Conservation (phyloP, 2,113 vertebrate genomes). For the Scomber japonicus region DNA sequence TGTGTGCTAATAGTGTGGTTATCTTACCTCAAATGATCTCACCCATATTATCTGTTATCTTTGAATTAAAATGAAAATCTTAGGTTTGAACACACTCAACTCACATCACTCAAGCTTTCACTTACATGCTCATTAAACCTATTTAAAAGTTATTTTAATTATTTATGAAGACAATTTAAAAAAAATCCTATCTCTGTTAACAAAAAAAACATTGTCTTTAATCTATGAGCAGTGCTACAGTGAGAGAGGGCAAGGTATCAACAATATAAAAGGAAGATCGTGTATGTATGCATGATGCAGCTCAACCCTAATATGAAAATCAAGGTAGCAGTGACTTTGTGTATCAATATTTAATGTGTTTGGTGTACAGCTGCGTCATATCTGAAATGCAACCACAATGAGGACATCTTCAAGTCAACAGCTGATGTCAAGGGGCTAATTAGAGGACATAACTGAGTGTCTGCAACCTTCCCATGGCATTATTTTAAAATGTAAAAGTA, state of each 20-base stretch:
- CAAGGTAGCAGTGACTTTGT: slow-evolving; percentile 20
- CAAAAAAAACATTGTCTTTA: not conserved
- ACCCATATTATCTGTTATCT: not conserved
- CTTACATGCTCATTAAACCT: not conserved
- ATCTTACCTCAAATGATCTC: not conserved
- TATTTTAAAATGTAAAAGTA: not conserved
- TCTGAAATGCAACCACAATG: not conserved
- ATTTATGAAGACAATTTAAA: slow-evolving; percentile 1
- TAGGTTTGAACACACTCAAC: not conserved
- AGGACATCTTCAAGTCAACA: not conserved
- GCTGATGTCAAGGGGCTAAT: not conserved
- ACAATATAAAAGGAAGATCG: not conserved
- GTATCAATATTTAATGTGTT: not conserved
- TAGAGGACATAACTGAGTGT: not conserved
- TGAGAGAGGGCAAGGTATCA: too few species aligned
- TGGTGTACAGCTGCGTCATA: not conserved
- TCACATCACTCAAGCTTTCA: too few species aligned
- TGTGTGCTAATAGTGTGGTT: not conserved
- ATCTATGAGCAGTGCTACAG: not conserved
- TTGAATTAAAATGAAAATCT: not conserved
- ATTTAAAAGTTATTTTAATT: not conserved
- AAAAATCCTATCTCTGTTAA: not conserved
- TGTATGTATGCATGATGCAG: slow-evolving; percentile 21
- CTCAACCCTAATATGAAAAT: slow-evolving; percentile 1
- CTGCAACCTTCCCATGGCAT: not conserved